Conservation (phyloP, 2,797 vertebrate genomes). For the Capromys pilorides region DNA sequence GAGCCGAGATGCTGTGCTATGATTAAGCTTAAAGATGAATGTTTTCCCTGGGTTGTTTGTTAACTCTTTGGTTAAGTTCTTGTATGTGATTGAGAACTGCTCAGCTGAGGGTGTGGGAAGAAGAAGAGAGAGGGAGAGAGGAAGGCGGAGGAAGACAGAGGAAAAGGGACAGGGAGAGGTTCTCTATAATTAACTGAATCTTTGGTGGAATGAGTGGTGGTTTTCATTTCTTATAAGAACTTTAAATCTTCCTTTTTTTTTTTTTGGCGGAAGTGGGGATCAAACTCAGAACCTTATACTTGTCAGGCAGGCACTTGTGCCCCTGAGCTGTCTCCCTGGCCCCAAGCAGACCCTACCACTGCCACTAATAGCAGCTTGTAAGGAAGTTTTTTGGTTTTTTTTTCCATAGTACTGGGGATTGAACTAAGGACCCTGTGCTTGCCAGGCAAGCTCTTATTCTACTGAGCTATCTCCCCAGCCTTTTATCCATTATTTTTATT, state of each 20-base stretch:
- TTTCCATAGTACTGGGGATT: too few relatives aligned
- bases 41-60: not conserved
- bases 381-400: too few relatives aligned
- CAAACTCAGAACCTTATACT: too few relatives aligned
- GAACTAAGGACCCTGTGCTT: too few relatives aligned
- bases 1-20: not conserved
- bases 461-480: too few relatives aligned
- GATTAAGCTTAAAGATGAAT: not conserved
- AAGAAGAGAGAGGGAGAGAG: not conserved
- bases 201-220: not conserved
- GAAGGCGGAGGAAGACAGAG: too few relatives aligned
- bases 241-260: not conserved
- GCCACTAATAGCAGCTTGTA: too few relatives aligned
- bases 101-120: not conserved
- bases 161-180: not conserved
- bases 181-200: not conserved
- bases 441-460: too few relatives aligned
- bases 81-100: conserved; percentile 21
- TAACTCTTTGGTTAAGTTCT: conserved; percentile 45
- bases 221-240: not conserved
- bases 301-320: too few relatives aligned
- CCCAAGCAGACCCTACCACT: too few relatives aligned
- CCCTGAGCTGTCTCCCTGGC: too few relatives aligned
- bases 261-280: too few relatives aligned
- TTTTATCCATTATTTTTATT: not conserved